A percentile compares a stretch with the other conserved stretches of the same genome.
These are phyloP conservation scores for Leptodactylus fuscus DNA, from an alignment of 2,113 vertebrate genomes.

Conservation along the genomic window DNA sequence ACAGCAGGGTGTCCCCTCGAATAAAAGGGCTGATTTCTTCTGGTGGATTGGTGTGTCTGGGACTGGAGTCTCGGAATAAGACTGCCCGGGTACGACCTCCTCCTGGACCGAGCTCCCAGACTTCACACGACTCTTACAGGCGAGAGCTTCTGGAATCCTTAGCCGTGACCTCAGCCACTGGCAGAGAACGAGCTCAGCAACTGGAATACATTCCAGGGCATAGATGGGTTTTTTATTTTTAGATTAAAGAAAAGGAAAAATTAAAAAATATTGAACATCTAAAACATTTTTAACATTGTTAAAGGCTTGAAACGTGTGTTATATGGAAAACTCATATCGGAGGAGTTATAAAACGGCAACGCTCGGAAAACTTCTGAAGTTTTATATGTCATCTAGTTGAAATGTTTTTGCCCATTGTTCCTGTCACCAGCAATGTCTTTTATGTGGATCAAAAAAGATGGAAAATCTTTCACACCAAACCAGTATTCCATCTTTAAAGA, in stretches of 20 bases:
- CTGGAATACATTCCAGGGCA: background rate
- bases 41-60: background rate
- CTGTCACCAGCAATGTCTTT: background rate
- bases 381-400: background rate
- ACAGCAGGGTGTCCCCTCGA: background rate
- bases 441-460: too few species aligned
- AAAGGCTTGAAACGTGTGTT: background rate
- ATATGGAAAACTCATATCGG: conserved; percentile 21
- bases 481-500: too few species aligned
- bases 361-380: conserved; percentile 8
- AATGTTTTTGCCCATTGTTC: conserved; percentile 1
- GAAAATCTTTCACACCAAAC: too few species aligned
- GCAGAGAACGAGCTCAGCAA: background rate
- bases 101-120: background rate
- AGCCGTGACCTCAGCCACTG: conserved; percentile 21
- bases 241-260: conserved; percentile 31
- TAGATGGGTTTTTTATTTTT: conserved; percentile 1
- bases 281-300: conserved; percentile 19
- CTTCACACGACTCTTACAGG: conserved; percentile 13
- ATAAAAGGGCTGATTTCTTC: background rate
- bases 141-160: background rate
- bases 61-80: background rate
- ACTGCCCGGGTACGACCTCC: background rate
- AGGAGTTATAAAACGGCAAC: conserved; percentile 7
- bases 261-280: conserved; percentile 3